Conservation (phyloP, 2,113 vertebrate genomes). For the Poeciliopsis turrubarensis region DNA sequence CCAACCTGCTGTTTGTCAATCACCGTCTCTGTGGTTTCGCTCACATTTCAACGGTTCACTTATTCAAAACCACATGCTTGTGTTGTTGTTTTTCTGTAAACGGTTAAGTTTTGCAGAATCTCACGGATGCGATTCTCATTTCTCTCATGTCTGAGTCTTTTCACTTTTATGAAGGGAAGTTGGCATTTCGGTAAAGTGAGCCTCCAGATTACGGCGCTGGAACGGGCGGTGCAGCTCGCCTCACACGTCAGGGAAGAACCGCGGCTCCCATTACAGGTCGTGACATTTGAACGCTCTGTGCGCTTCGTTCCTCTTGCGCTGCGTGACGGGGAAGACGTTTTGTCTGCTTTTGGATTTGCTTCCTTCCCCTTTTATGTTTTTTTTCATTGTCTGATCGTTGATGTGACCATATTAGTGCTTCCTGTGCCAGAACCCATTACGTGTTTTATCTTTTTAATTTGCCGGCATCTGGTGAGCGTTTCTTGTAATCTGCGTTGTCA, state of each 20-base stretch:
- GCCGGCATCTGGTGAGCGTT: not conserved
- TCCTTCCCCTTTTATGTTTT: constrained; percentile 37
- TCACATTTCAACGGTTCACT: not conserved
- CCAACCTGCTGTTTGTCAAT: too few relatives aligned
- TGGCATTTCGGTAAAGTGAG: constrained; percentile 19
- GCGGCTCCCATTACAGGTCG: not conserved
- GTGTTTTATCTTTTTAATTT: not conserved
- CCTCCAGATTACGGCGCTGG: not conserved
- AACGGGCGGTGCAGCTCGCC: not conserved
- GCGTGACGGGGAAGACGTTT: not conserved
- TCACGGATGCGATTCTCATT: not conserved
- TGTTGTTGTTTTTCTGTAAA: not conserved
- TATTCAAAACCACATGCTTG: not conserved
- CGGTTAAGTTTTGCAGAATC: not conserved
- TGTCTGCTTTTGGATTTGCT: constrained; percentile 7
- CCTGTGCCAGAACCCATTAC: constrained; percentile 21
- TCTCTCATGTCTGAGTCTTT: not conserved
- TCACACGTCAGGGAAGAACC: constrained; percentile 34
- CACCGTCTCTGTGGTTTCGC: not conserved
- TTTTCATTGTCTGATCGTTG: constrained; percentile 21
- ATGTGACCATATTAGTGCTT: constrained; percentile 17
- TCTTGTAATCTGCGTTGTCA: not conserved
- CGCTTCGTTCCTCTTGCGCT: constrained; percentile 42
- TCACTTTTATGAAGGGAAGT: constrained; percentile 38
- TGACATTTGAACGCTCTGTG: constrained; percentile 43